Evolutionary conservation across 2,113 vertebrate genomes (phyloP).

Genomic region (Labeo catla): DNA sequence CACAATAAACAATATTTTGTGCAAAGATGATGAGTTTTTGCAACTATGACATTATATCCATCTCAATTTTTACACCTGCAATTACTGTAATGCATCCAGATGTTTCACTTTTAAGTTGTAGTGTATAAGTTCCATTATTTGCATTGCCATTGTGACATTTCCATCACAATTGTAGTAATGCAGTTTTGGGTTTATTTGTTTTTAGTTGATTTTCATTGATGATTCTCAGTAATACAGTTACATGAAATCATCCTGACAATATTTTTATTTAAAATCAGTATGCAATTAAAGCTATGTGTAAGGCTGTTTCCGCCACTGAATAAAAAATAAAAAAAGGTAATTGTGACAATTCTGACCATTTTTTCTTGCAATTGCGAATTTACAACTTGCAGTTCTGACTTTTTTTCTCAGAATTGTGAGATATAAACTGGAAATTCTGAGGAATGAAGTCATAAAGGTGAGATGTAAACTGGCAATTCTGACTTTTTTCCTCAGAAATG

Average conservation of each 20-base stretch:
- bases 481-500: no score
- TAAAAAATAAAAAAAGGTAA: no score
- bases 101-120: not conserved
- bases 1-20: not conserved
- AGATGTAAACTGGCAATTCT: no score
- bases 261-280: not conserved
- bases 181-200: not conserved
- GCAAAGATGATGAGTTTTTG: not conserved
- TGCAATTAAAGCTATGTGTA: not conserved
- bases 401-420: no score
- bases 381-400: no score
- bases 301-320: no score
- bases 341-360: no score
- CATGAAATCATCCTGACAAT: not conserved
- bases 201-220: not conserved
- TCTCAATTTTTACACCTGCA: not conserved
- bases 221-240: not conserved
- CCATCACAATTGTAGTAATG: not conserved
- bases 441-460: no score
- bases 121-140: not conserved
- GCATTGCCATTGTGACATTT: not conserved
- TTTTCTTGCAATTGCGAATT: no score
- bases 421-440: no score
- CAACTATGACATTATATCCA: not conserved
- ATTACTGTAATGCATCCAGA: not conserved